Percentiles rank a stretch among this genome's conserved stretches.
These are phyloP conservation scores for Parauchenoglanis ngamensis DNA, from an alignment of 2,797 vertebrate genomes.

Conservation along the genomic window DNA sequence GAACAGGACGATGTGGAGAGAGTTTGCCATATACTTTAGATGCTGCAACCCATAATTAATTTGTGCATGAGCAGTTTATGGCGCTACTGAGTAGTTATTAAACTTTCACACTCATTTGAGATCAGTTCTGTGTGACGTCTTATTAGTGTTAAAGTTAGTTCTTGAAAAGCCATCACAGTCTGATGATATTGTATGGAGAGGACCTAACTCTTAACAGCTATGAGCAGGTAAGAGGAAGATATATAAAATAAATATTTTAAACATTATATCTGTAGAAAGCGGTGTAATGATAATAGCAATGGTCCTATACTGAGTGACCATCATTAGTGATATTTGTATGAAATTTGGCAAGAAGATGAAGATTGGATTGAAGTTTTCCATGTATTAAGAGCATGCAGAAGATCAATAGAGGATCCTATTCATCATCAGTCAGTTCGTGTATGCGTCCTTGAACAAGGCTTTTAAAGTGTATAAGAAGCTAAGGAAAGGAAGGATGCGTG, in stretches of 20 bases:
- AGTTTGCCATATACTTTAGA: constrained; percentile 35
- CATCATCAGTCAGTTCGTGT: background rate
- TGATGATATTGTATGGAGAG: background rate
- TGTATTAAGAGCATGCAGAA: background rate
- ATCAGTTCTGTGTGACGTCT: background rate
- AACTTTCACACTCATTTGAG: constrained; percentile 28
- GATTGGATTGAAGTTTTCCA: background rate
- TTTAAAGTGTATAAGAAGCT: constrained; percentile 1
- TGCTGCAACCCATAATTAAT: constrained; percentile 17
- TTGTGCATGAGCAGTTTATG: constrained; percentile 22
- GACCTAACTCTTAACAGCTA: background rate
- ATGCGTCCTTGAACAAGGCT: background rate
- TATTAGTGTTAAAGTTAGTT: constrained; percentile 28
- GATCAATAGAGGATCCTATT: background rate
- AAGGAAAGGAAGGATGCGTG: background rate
- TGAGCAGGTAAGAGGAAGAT: background rate
- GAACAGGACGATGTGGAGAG: background rate
- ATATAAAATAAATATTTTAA: background rate
- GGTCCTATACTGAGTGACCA: background rate
- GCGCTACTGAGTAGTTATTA: constrained; percentile 32
- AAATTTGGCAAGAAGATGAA: background rate
- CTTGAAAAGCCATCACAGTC: background rate
- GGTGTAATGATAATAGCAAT: background rate
- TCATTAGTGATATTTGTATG: background rate
- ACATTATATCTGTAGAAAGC: background rate